Evolutionary conservation across 2,113 vertebrate genomes (phyloP), one percentile per base, ranked within the genome.

Genomic region (Syngnathus floridae): DNA sequence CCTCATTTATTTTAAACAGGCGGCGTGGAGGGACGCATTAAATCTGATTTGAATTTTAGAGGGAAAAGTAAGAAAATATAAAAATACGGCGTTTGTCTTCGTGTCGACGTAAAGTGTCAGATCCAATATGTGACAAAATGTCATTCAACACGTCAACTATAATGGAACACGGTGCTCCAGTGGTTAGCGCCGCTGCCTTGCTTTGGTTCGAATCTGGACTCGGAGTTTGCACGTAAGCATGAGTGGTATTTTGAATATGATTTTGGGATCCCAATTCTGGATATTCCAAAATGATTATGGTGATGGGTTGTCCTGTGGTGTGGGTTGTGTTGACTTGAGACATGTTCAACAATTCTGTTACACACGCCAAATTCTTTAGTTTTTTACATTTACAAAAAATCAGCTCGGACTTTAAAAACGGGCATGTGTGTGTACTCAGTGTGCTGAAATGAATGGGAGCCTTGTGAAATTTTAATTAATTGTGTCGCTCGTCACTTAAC

Each of bases 1-100:
- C 71, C 36, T 61, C 59, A 61, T 61, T 61, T 61, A 61, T 61
- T 61, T 43, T 61, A 61, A 43, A 61, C n/a, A 43, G 59, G 59
- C n/a, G 59, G 40, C 40, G 4, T 38, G 43, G 59, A 43, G 40
- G n/a, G 59, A 61, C 26, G 14, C 43, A 61, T 43, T 61, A 61
- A 61, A 61, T 61, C 40, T 21, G 5, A 22, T 61, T 22, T 61
- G 59, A 61, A 43, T 61, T 43, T 60, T 21, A 22, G 38, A 22
- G 21, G 40, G 14, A 61, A 61, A 61, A 61, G 40, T 16, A 6
- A 60, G 11, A 22, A 60, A 40, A 59, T 22, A 41, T 5, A 61
- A 43, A 61, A 43, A 26, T 21, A 61, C 37, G 59, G n/a, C 8
- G 12, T 41, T 38, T 60, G 11, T 41, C 26, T 56, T 16, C 14